Evolutionary conservation across 2,888 invertebrate species (phyloP).

Genomic region (Epirrhoe alternata): DNA sequence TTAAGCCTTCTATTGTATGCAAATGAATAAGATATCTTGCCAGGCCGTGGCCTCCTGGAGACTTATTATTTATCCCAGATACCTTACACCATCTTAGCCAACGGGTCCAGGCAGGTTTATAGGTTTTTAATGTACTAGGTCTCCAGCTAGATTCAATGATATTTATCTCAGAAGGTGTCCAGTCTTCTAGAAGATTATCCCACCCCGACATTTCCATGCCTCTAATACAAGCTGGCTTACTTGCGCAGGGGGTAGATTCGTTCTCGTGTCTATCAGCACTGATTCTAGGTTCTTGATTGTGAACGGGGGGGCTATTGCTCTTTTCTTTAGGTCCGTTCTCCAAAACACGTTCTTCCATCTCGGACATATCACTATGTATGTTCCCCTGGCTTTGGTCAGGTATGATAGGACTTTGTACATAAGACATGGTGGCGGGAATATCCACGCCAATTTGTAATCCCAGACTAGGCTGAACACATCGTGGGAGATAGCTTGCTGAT

Average conservation of each 20-base stretch:
- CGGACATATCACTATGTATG: constrained; percentile 1
- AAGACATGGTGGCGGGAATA: constrained; percentile 5
- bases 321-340: constrained; percentile 2
- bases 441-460: constrained; percentile 3
- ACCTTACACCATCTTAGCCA: constrained; percentile 5
- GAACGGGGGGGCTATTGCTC: constrained; percentile 6
- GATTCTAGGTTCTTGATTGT: constrained; percentile 1
- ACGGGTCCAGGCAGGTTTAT: neutral
- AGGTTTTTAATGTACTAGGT: constrained; percentile 6
- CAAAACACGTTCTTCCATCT: constrained; percentile 9
- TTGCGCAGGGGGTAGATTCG: constrained; percentile 1
- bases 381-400: neutral
- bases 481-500: constrained; percentile 1
- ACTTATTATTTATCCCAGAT: constrained; percentile 2
- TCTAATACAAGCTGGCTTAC: constrained; percentile 8
- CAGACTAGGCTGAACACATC: constrained; percentile 1
- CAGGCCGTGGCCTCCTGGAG: constrained; percentile 1
- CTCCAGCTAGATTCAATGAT: constrained; percentile 4
- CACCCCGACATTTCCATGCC: constrained; percentile 14
- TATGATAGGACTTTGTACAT: neutral
- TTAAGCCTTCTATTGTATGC: constrained; percentile 3
- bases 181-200: neutral
- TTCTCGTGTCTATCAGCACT: constrained; percentile 11
- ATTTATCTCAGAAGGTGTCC: neutral
- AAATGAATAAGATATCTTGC: constrained; percentile 5